These are phyloP conservation scores for Dipus sagitta DNA, from an alignment of 2,797 vertebrate species.

Conservation along the genomic window DNA sequence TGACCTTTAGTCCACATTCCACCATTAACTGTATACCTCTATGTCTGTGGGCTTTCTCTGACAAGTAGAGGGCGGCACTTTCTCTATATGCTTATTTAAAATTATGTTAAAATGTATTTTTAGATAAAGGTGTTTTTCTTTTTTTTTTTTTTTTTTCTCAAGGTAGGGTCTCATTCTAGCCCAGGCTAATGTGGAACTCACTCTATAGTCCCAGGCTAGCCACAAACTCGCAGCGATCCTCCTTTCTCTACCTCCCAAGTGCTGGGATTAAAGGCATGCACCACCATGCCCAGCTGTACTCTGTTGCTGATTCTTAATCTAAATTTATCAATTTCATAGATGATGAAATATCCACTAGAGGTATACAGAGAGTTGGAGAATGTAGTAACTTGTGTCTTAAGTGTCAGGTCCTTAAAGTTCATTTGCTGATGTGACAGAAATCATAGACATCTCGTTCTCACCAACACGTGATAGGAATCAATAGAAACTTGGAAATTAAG, in stretches of 20 bases:
- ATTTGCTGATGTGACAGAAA: neutral
- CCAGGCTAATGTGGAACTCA: no score
- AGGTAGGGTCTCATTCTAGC: no score
- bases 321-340: conserved; percentile 16
- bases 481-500: conserved; percentile 35
- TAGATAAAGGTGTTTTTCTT: no score
- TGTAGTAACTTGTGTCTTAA: conserved; percentile 25
- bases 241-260: no score
- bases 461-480: neutral
- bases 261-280: no score
- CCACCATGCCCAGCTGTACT: no score
- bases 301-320: no score
- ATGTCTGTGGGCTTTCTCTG: neutral
- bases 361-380: conserved; percentile 14
- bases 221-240: no score
- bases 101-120: conserved; percentile 45
- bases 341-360: conserved; percentile 35
- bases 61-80: neutral
- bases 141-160: no score
- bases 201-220: no score
- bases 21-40: neutral
- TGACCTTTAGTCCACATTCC: neutral
- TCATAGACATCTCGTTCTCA: neutral
- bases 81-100: neutral
- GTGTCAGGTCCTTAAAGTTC: conserved; percentile 6